phyloP scores from a whole-genome alignment of 2,888 invertebrate genomes.

The Macropis europaea region DNA sequence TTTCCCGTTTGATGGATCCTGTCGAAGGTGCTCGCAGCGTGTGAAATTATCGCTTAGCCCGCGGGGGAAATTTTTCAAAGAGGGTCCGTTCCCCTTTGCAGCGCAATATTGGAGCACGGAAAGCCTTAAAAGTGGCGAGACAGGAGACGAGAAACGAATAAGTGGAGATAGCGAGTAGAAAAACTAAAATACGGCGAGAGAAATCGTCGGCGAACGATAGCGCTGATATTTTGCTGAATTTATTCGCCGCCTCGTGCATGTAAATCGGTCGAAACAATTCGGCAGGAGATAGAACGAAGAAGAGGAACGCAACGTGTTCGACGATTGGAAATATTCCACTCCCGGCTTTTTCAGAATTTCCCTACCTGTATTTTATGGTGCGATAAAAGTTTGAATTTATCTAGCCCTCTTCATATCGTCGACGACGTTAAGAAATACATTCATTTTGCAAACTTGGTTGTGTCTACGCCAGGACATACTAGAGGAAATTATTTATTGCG shows the following conservation, averaged over 20 bases:
- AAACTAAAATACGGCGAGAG: conserved; percentile 36
- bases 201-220: conserved; percentile 31
- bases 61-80: conserved; percentile 50
- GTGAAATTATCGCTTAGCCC: conserved; percentile 58
- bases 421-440: too few relatives aligned
- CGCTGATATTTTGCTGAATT: conserved; percentile 60
- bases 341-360: conserved; percentile 4
- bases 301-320: conserved; percentile 27
- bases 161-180: conserved; percentile 1
- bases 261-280: conserved; percentile 54
- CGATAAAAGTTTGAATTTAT: not conserved
- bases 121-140: conserved; percentile 18
- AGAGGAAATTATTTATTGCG: too few relatives aligned
- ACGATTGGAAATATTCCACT: conserved; percentile 54
- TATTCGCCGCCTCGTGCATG: conserved; percentile 60
- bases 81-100: conserved; percentile 41
- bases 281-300: conserved; percentile 26
- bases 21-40: conserved; percentile 46
- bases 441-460: too few relatives aligned
- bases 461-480: too few relatives aligned
- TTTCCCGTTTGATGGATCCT: conserved; percentile 41
- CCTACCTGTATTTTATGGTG: conserved; percentile 16
- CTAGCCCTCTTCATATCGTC: not conserved
- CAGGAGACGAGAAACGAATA: conserved; percentile 1
- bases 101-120: conserved; percentile 38